phyloP scores from a whole-genome alignment of 2,113 vertebrate species.

The Telmatochromis brachygnathus region DNA sequence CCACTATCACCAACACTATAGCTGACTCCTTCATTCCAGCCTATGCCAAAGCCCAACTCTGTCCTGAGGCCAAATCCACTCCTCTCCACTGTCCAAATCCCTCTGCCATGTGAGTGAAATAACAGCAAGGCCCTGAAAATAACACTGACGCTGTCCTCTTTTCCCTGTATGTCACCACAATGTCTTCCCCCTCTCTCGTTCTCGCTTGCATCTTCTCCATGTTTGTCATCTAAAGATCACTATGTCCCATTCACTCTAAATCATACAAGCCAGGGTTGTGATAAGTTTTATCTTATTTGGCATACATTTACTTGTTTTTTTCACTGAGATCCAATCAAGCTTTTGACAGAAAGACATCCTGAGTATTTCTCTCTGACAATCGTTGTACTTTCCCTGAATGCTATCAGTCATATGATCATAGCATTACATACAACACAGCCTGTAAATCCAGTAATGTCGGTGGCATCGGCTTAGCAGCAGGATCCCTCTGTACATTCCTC shows the following conservation, averaged over 20 bases:
- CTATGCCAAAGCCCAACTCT: constrained; percentile 28
- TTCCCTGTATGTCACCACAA: not conserved
- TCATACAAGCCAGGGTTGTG: not conserved
- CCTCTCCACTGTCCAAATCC: constrained; percentile 44
- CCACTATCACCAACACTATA: not conserved
- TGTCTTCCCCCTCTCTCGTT: not conserved
- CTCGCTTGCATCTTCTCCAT: not conserved
- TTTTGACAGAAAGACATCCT: not conserved
- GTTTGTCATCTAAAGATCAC: not conserved
- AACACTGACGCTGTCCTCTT: not conserved
- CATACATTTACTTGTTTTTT: not conserved
- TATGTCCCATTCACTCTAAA: not conserved
- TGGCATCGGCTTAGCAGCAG: not conserved
- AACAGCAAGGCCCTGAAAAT: constrained; percentile 35
- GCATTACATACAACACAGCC: not conserved
- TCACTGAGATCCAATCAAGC: not conserved
- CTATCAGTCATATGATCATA: not conserved
- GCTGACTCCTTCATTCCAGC: not conserved
- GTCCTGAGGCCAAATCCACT: constrained; percentile 43
- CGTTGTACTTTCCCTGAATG: not conserved
- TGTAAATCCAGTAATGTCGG: not conserved
- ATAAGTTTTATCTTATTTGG: not conserved
- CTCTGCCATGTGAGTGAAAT: constrained; percentile 27
- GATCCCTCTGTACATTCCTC: not conserved
- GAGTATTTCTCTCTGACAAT: not conserved